Evolutionary conservation across 2,113 vertebrate genomes (phyloP), one percentile per base, ranked within the genome.

Genomic region (Cyprinus carpio): DNA sequence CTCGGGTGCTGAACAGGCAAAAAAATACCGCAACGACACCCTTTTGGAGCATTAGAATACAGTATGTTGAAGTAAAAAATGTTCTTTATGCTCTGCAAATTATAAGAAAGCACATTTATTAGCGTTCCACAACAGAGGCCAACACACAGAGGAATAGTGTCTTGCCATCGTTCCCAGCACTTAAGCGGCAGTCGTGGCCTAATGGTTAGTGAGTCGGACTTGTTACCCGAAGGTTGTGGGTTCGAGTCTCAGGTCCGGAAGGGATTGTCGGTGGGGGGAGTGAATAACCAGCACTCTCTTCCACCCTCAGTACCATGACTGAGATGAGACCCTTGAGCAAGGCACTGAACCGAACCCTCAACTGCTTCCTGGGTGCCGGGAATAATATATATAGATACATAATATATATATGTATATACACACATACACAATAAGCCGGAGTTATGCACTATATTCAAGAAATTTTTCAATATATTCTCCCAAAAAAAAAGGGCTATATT

Each of bases 101-200:
- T 75, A 86, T 31, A 81, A 81, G 64, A 86, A 87, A 87, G 88
- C 86, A 87, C 88, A 87, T 79, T 88, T 86, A 69, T 56, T 79
- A 76, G 78, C 71, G 40, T 82, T 75, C 58, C 69, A 64, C 43
- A 46, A 46, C 43, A 46, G 43, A 46, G 43, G 9, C 10, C 2
- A 2, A 46, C 43, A 46, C 37, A 80, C 40, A 43, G 40, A 43
- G 40, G 2, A 43, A 64, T 13, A 54, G 81, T 51, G 60, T 40
- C 40, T 51, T 51, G 13, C 12, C 43, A 49, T 75, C 11, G 40
- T 46, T 75, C 27, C 49, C 25, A 31, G 49, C 51, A 56, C 4
- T 46, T 3, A 12, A 46, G 43, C 43, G 12, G 43, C 43, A 51
- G 49, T 49, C 46, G 1, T 49, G 12, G 12, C 3, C 12, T 49